Percentiles rank a stretch among this genome's conserved stretches.
Evolutionary conservation across 2,888 invertebrate genomes (phyloP).

Genomic region (Leptinotarsa tumamoca): DNA sequence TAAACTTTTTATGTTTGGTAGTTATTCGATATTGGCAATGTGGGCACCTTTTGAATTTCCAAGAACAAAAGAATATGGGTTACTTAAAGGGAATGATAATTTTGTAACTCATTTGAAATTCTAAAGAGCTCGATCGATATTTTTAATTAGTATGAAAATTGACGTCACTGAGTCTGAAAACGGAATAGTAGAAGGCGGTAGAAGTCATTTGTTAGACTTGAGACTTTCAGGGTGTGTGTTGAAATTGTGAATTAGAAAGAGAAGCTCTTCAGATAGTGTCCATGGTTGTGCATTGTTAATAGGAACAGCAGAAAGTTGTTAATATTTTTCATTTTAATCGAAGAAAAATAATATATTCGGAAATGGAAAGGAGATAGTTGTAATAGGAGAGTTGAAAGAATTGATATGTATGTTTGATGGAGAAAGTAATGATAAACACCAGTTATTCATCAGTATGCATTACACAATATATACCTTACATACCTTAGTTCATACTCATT

Average conservation of each 20-base stretch:
- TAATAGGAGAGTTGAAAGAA: too few species aligned
- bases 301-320: too few species aligned
- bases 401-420: too few species aligned
- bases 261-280: neutral
- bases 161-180: neutral
- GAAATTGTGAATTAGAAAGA: neutral
- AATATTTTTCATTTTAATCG: too few species aligned
- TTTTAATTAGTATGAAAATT: neutral
- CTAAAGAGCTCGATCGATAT: neutral
- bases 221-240: neutral
- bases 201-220: neutral
- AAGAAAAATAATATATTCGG: too few species aligned
- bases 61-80: constrained; percentile 1
- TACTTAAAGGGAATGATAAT: neutral
- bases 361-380: too few species aligned
- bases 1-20: neutral
- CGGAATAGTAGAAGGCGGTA: neutral
- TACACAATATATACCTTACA: too few species aligned
- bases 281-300: too few species aligned
- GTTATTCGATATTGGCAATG: constrained; percentile 1
- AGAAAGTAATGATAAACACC: too few species aligned
- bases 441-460: too few species aligned
- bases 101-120: neutral
- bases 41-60: neutral
- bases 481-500: too few species aligned